These are phyloP conservation scores for Calephelis perditalis DNA, from an alignment of 2,888 invertebrate genomes.

Conservation along the genomic window DNA sequence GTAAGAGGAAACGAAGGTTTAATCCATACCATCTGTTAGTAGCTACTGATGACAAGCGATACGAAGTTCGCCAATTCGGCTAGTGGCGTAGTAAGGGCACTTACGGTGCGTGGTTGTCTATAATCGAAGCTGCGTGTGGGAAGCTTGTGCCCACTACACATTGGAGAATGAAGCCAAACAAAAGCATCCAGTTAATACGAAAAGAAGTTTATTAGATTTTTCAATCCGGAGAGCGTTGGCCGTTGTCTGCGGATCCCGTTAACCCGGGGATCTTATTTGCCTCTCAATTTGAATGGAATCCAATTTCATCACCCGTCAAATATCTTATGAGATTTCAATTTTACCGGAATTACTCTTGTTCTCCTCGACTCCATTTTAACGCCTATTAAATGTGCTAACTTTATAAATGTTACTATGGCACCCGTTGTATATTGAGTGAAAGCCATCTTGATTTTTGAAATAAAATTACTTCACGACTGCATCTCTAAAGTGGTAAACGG, in stretches of 20 bases:
- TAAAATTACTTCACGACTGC: too few relatives aligned
- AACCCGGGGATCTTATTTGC: conserved; percentile 54
- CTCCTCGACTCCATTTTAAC: conserved; percentile 35
- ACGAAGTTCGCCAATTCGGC: too few relatives aligned
- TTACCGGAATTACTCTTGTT: conserved; percentile 46
- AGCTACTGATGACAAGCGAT: too few relatives aligned
- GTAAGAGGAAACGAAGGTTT: not conserved
- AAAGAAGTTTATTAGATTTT: conserved; percentile 12
- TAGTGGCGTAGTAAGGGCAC: too few relatives aligned
- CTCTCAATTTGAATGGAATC: conserved; percentile 57
- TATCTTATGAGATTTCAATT: conserved; percentile 59
- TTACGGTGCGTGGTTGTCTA: too few relatives aligned
- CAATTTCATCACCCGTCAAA: conserved; percentile 60
- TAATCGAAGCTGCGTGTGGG: too few relatives aligned
- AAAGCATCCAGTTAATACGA: conserved; percentile 1
- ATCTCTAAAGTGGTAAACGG: too few relatives aligned
- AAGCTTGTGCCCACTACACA: too few relatives aligned
- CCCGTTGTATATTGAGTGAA: not conserved
- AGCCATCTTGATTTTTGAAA: too few relatives aligned
- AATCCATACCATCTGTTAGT: too few relatives aligned
- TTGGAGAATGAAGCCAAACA: not conserved
- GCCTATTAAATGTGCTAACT: conserved; percentile 11
- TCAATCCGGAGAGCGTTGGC: not conserved
- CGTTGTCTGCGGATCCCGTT: conserved; percentile 27
- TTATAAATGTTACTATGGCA: conserved; percentile 8